phyloP scores from a whole-genome alignment of 2,888 invertebrate species.

The Gortyna flavago region DNA sequence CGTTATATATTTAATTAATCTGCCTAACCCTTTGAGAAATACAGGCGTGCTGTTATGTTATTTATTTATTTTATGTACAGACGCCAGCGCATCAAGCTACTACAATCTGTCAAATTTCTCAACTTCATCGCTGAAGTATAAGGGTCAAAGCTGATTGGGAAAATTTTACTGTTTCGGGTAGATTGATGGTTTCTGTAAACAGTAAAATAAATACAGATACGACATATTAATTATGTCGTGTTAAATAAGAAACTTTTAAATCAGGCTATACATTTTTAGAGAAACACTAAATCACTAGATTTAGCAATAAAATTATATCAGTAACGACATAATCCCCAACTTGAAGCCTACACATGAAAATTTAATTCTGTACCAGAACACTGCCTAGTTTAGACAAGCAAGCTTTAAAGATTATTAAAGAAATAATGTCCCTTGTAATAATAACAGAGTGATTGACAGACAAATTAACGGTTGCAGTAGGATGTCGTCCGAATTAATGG shows the following conservation, averaged over 20 bases:
- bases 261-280: background rate
- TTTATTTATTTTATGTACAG: no score
- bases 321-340: background rate
- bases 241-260: background rate
- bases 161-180: no score
- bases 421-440: background rate
- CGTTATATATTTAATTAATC: no score
- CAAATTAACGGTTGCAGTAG: slow-evolving; percentile 13
- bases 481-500: background rate
- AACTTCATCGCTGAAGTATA: no score
- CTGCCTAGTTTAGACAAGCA: background rate
- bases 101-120: no score
- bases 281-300: background rate
- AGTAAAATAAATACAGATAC: no score
- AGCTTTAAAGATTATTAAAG: background rate
- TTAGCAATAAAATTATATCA: background rate
- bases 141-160: no score
- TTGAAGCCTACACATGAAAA: background rate
- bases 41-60: no score
- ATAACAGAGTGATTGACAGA: slow-evolving; percentile 31
- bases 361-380: background rate
- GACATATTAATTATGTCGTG: no score
- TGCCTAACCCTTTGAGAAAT: no score
- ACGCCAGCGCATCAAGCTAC: no score
- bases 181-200: no score